Conservation (phyloP, 37 sponge, comb jelly and placozoan genomes). For the Spongilla lacustris region DNA sequence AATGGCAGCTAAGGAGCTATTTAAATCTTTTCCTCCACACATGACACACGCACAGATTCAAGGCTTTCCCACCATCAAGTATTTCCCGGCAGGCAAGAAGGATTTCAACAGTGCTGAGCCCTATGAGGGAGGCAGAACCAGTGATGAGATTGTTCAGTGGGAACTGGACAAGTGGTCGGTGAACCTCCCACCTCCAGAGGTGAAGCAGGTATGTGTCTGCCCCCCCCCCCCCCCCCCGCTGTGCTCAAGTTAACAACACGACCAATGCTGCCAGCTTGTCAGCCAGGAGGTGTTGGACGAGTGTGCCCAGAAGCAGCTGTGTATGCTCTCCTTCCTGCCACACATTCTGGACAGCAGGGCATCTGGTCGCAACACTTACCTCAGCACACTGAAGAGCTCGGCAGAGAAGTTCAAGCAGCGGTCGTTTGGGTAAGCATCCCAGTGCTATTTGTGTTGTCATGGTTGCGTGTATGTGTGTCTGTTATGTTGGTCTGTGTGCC, state of each 20-base stretch:
- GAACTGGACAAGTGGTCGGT: constrained; percentile 73
- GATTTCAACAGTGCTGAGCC: constrained; percentile 71
- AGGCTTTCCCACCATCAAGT: constrained; percentile 98
- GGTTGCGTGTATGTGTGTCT: not conserved
- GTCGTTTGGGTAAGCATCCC: constrained; percentile 73
- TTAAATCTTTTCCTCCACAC: too few species aligned
- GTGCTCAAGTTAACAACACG: too few species aligned
- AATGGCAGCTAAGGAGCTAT: too few species aligned
- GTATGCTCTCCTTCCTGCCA: constrained; percentile 90
- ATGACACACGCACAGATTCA: constrained; percentile 74
- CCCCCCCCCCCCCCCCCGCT: too few species aligned
- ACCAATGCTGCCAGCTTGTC: constrained; percentile 48
- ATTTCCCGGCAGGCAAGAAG: constrained; percentile 93
- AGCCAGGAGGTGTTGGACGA: constrained; percentile 74
- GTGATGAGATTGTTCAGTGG: constrained; percentile 88
- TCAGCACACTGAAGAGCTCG: constrained; percentile 36
- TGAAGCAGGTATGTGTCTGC: constrained; percentile 68
- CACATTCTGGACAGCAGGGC: constrained; percentile 96
- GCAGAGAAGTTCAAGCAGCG: constrained; percentile 92
- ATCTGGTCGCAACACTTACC: constrained; percentile 71
- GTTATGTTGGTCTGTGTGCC: constrained; percentile 3
- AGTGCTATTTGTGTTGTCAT: not conserved
- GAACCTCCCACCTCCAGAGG: constrained; percentile 89
- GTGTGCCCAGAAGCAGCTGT: constrained; percentile 88
- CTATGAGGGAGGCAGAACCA: constrained; percentile 89